Conservation (phyloP, 1,140 invertebrate genomes). For the Neuroterus valhalla region DNA sequence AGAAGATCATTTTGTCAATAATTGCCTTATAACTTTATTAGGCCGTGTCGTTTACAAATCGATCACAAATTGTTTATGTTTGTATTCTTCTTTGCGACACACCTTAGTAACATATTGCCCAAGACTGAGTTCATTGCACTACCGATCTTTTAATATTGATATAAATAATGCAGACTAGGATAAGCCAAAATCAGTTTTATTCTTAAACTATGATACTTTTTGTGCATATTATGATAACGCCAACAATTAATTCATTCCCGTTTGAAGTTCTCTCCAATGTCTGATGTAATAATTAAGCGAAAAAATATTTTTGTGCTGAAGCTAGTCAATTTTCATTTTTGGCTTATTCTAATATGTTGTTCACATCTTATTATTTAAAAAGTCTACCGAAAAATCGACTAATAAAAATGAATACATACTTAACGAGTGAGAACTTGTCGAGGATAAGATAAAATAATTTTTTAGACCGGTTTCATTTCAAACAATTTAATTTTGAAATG, state of each 20-base stretch:
- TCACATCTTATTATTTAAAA: not conserved
- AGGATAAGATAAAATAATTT: too few relatives aligned
- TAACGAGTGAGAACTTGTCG: not conserved
- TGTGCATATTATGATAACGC: not conserved
- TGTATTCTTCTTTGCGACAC: slow-evolving; percentile 36
- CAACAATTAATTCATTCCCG: not conserved
- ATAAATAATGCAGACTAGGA: not conserved
- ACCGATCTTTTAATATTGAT: not conserved
- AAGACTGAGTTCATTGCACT: slow-evolving; percentile 11
- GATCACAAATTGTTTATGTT: slow-evolving; percentile 71
- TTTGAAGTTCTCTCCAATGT: not conserved
- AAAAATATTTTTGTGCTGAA: not conserved
- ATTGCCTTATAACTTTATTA: not conserved
- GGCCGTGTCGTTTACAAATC: slow-evolving; percentile 42
- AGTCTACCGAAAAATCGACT: not conserved
- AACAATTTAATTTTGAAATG: too few relatives aligned
- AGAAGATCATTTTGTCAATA: not conserved
- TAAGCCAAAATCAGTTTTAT: not conserved
- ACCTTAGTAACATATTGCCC: slow-evolving; percentile 7
- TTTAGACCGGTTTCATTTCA: too few relatives aligned
- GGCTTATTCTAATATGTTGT: not conserved
- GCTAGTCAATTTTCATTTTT: not conserved
- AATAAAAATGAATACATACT: not conserved
- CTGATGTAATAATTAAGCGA: not conserved
- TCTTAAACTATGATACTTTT: not conserved